These are phyloP conservation scores for Perca flavescens DNA, from an alignment of 2,113 vertebrate species.

Conservation along the genomic window DNA sequence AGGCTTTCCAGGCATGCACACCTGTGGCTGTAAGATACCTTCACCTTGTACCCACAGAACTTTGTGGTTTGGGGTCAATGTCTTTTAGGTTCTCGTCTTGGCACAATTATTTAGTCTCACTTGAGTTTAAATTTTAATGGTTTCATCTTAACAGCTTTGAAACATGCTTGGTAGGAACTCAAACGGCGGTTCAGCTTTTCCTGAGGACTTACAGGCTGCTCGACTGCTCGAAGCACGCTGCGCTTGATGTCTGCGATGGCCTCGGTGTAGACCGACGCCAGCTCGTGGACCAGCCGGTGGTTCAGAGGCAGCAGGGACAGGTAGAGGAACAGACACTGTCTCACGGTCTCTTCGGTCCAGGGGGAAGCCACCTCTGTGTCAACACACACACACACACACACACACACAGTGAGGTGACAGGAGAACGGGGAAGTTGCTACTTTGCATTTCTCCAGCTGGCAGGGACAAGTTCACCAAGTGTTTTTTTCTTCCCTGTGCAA, in stretches of 20 bases:
- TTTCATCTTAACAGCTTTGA: background rate
- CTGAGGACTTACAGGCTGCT: conserved; percentile 89
- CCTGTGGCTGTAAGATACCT: background rate
- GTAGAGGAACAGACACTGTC: conserved; percentile 96
- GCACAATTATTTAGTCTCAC: background rate
- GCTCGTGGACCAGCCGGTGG: conserved; percentile 94
- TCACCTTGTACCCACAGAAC: background rate
- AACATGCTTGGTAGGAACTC: background rate
- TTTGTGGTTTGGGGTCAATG: background rate
- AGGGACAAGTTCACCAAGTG: too few relatives aligned
- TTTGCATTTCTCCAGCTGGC: background rate
- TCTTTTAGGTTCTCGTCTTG: background rate
- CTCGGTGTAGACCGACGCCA: conserved; percentile 94
- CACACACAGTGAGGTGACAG: background rate
- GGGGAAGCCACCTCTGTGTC: conserved; percentile 92
- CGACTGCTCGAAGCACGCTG: conserved; percentile 92
- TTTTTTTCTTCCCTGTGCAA: background rate
- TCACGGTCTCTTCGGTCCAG: conserved; percentile 95
- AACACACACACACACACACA: conserved; percentile 34
- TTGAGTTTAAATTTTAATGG: background rate
- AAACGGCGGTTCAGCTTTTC: background rate
- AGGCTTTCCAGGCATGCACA: background rate
- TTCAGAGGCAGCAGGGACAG: conserved; percentile 94
- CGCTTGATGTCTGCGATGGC: conserved; percentile 97
- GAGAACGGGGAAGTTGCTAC: background rate